Base-by-base conservation (phyloP, 2,113 vertebrate genomes). In the Lucifuga dentata region DNA sequence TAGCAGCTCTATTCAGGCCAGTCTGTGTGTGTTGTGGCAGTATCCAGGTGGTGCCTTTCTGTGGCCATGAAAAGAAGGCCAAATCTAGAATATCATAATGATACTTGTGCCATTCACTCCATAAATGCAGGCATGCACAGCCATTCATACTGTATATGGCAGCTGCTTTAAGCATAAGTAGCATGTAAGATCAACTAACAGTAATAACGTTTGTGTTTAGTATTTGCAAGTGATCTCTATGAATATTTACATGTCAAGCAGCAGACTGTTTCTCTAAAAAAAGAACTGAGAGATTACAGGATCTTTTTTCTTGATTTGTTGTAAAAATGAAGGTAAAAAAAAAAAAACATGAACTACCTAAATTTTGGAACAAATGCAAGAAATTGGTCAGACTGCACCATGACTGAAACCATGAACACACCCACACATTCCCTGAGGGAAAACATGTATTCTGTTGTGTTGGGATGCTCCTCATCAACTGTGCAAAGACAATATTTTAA, bases 61-160 rank as follows among this genome's bases (percentile, higher is more conserved):
- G 40, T 24, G 29, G 26, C 11, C 10, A 35, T 36, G 35, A 67
- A 71, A 75, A 1, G 15, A 55, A 23, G 35, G 38, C 67, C 49
- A 76, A 38, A 68, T 85, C 65, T 75, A 68, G 53, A 78, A 69
- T 51, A 64, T 73, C 26, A 32, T 58, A 8, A 59, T 40, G 38
- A 36, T 46, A 64, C 17, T n/a, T 59, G 46, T 68, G 60, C 52
- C 20, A 17, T 11, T 35, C 36, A 63, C 33, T 50, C 59, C 0
- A 33, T 35, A 52, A 65, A 24, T 24, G 44, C 39, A 66, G 58
- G 4, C 64, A 68, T 73, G 72, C 16, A 44, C 17, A 36, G 26
- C 57, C 7, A 41, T 39, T 16, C 39, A 10, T 57, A 16, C 15
- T 16, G 39, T 9, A 46, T 40, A 9, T 17, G 20, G n/a, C 39